Percentiles rank a stretch among this genome's conserved stretches.
phyloP scores from a whole-genome alignment of 2,888 invertebrate genomes.

The Linyphia triangularis region DNA sequence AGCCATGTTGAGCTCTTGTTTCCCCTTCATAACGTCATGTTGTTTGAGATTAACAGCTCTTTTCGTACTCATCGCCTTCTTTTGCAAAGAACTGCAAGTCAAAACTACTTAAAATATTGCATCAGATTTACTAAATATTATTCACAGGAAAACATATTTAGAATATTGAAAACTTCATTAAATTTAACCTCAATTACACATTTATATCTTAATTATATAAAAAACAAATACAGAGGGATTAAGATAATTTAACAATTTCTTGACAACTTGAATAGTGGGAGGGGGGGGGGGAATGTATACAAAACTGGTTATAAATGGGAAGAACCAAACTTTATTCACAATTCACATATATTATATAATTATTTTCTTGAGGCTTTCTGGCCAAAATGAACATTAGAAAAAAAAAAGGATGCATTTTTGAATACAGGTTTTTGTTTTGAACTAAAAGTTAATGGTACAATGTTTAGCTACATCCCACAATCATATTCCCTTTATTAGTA shows the following conservation, averaged over 20 bases:
- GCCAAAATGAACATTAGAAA: no score
- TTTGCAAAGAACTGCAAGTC: conserved; percentile 10
- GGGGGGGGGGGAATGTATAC: not conserved
- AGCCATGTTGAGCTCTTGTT: conserved; percentile 12
- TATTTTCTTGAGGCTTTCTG: no score
- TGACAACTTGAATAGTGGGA: no score
- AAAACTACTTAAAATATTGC: not conserved
- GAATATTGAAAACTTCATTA: no score
- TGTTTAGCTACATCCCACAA: no score
- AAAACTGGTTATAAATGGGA: not conserved
- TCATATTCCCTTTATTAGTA: no score
- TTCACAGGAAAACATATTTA: no score
- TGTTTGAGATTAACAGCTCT: conserved; percentile 5
- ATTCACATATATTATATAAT: no score
- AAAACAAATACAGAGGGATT: not conserved
- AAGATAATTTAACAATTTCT: not conserved
- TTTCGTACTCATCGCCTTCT: conserved; percentile 5
- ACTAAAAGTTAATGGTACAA: no score
- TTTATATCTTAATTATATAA: not conserved
- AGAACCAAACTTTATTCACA: not conserved
- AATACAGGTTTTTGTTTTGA: no score
- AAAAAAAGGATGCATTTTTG: no score
- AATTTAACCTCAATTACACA: not conserved
- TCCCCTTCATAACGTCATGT: conserved; percentile 10
- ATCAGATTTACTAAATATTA: no score